A percentile compares a stretch with the other conserved stretches of the same genome.
Evolutionary conservation across 1,140 invertebrate genomes (phyloP).

Genomic region (Zaprionus africanus): DNA sequence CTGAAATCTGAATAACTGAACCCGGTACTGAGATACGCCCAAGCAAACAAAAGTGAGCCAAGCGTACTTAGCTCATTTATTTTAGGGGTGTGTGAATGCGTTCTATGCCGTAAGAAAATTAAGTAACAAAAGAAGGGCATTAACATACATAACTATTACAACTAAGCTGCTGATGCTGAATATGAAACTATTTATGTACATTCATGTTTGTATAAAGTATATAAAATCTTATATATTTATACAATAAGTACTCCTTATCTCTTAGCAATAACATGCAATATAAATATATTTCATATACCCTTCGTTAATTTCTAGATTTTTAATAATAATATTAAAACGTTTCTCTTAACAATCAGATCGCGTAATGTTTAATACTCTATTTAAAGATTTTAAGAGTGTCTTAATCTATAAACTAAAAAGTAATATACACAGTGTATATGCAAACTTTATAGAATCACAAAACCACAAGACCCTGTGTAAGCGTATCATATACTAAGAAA

Average conservation of each 20-base stretch:
- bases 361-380: background rate
- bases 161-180: background rate
- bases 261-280: no score
- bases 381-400: background rate
- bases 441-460: no score
- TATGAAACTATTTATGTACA: background rate
- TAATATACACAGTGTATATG: no score
- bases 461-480: background rate
- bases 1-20: background rate
- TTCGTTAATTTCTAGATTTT: no score
- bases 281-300: no score
- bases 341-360: no score
- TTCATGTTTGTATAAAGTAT: background rate
- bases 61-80: background rate
- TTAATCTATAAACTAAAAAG: background rate
- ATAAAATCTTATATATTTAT: no score
- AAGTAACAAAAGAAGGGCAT: no score
- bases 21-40: background rate
- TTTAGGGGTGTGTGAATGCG: background rate
- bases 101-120: no score
- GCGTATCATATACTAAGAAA: background rate
- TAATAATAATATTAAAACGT: no score
- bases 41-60: background rate
- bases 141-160: background rate
- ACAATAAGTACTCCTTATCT: no score